Evolutionary conservation across 2,113 vertebrate species (phyloP).

Genomic region (Ardeotis arabs): DNA sequence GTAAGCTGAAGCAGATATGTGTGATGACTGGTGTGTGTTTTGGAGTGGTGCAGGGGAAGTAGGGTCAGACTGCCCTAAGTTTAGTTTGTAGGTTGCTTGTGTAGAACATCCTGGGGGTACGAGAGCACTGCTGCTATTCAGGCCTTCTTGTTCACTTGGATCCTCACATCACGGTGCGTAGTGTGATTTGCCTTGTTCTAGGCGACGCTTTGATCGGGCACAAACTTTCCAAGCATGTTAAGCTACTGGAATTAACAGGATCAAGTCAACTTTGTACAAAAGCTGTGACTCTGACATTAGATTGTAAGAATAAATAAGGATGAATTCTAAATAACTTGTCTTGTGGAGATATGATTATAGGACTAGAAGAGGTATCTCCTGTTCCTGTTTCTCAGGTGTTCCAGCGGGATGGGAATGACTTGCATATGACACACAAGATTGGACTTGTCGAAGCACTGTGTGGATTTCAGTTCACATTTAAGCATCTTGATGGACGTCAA

Average conservation of each 20-base stretch:
- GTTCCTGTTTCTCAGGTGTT: conserved; percentile 71
- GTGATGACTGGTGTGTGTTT: background rate
- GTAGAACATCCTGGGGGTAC: background rate
- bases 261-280: background rate
- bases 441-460: conserved; percentile 96
- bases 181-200: background rate
- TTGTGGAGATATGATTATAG: background rate
- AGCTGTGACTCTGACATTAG: background rate
- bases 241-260: background rate
- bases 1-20: background rate
- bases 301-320: background rate
- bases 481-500: conserved; percentile 93
- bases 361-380: background rate
- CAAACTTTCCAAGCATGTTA: background rate
- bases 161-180: background rate
- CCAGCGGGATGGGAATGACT: conserved; percentile 90
- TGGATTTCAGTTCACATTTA: conserved; percentile 95
- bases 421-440: conserved; percentile 96
- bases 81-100: background rate
- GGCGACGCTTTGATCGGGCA: background rate
- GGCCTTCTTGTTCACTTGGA: background rate
- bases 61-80: background rate
- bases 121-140: background rate
- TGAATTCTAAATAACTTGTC: background rate
- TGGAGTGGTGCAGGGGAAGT: background rate